A percentile compares a stretch with the other conserved stretches of the same genome.
Conservation (phyloP, 2,797 vertebrate genomes). For the Gouania willdenowi region DNA sequence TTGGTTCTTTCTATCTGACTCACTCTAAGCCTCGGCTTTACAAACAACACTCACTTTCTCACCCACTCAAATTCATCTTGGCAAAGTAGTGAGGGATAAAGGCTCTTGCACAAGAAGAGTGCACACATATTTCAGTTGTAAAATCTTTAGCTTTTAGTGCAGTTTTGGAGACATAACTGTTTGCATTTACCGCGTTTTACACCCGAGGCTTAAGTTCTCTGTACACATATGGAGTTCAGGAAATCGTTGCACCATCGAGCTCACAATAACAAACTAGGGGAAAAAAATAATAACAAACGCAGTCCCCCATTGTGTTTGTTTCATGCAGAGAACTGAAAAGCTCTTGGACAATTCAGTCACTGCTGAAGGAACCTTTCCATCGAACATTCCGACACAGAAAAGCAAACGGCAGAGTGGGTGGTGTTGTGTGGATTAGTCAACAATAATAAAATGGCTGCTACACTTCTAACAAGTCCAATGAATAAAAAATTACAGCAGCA, state of each 20-base stretch:
- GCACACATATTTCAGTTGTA: conserved; percentile 23
- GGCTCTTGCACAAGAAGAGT: conserved; percentile 10
- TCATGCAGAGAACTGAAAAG: conserved; percentile 14
- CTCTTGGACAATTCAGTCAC: conserved; percentile 1
- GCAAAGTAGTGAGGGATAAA: conserved; percentile 3
- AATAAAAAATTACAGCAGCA: conserved; percentile 8
- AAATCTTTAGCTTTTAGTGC: conserved; percentile 10
- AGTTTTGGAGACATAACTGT: conserved; percentile 1
- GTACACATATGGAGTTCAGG: background rate
- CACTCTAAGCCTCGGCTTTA: conserved; percentile 39
- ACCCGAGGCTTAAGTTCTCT: conserved; percentile 1
- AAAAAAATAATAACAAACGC: background rate
- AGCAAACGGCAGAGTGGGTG: conserved; percentile 18
- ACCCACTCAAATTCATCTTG: conserved; percentile 49
- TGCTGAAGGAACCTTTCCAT: conserved; percentile 7
- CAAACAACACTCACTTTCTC: conserved; percentile 43
- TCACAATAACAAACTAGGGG: background rate
- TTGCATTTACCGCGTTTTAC: conserved; percentile 7
- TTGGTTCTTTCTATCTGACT: conserved; percentile 39
- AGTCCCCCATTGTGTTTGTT: conserved; percentile 7
- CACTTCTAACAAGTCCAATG: conserved; percentile 2
- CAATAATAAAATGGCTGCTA: conserved; percentile 1
- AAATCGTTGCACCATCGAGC: background rate
- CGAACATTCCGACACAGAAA: conserved; percentile 4
- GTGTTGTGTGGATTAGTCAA: conserved; percentile 9